Evolutionary conservation across 1,140 invertebrate genomes (phyloP), one percentile per base, ranked within the genome.

Genomic region (Doryteuthis pealeii): DNA sequence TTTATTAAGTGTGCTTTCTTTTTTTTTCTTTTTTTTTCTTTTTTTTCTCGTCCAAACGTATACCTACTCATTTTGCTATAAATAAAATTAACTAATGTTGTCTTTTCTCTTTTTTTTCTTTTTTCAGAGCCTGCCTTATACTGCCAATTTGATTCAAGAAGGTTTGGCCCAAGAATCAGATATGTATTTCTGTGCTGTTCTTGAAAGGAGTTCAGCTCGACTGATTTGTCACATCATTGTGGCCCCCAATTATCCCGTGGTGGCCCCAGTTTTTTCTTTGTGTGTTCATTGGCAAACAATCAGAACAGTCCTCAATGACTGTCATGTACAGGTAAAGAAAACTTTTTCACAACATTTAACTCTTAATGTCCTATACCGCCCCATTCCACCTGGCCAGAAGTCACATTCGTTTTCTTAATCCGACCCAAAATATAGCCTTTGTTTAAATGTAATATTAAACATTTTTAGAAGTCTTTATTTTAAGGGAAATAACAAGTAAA

Each of bases 161-260:
- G 90, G 92, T 30, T 89, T 95, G 71, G 81, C 82, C n/a, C 75
- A 77, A 12, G 74, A 83, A 67, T 80, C 81, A 15, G 82, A 87
- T 76, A 78, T 88, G 22, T 86, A 85, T 70, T 90, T 88, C 77
- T 85, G 81, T 62, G 87, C 88, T n/a, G 90, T 91, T 12, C 74
- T 90, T 68, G 87, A 90, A 70, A 89, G 94, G 80, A 92, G 92
- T 35, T 90, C 89, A 85, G 95, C 92, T 65, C 93, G 92, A 84
- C 87, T 97, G 74, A 90, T 92, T 22, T 92, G 93, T 66, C 90
- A 92, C 26, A 92, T 96, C 71, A 91, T 91, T 12, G 90, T 97
- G 30, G 92, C 92, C 66, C 92, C 93, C 78, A 92, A 95, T 85
- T 97, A 95, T 86, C 96, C 95, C 1, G 89, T 91, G 74, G 90